Percentiles rank a stretch among this genome's conserved stretches.
These are phyloP conservation scores for Proctacanthus coquilletti DNA, from an alignment of 1,140 invertebrate species.

Conservation along the genomic window DNA sequence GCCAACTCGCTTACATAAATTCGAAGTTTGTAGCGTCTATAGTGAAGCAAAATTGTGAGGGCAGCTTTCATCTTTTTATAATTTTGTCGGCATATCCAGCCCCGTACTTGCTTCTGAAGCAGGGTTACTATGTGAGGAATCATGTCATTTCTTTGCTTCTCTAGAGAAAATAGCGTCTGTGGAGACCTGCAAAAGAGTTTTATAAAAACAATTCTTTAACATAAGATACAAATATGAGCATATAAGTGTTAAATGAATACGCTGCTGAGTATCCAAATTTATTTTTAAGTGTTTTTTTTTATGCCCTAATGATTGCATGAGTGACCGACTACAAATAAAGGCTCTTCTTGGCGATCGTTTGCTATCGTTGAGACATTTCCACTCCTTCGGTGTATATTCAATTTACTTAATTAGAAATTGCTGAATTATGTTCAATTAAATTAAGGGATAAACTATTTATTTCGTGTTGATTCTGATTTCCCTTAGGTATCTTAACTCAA, in stretches of 20 bases:
- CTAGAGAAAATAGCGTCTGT: slow-evolving; percentile 73
- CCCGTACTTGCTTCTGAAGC: slow-evolving; percentile 88
- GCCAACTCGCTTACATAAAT: slow-evolving; percentile 58
- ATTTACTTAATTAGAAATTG: too few relatives aligned
- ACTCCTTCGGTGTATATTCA: too few relatives aligned
- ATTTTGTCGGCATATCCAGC: slow-evolving; percentile 56
- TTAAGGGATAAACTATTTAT: too few relatives aligned
- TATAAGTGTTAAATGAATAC: neutral
- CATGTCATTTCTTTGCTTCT: slow-evolving; percentile 61
- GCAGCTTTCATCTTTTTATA: slow-evolving; percentile 79
- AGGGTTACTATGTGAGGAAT: slow-evolving; percentile 82
- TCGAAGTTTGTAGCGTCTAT: slow-evolving; percentile 70
- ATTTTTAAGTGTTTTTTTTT: too few relatives aligned
- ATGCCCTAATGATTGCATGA: too few relatives aligned
- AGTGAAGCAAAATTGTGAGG: slow-evolving; percentile 64
- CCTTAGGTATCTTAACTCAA: too few relatives aligned
- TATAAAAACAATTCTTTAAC: neutral
- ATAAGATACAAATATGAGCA: neutral
- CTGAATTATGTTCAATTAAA: too few relatives aligned
- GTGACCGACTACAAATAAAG: too few relatives aligned
- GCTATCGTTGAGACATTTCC: too few relatives aligned
- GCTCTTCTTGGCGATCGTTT: too few relatives aligned
- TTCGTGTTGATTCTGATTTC: too few relatives aligned
- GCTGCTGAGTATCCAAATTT: too few relatives aligned
- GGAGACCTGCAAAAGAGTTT: slow-evolving; percentile 37